Base-by-base conservation (phyloP, 2,113 vertebrate species). In the Ascaphus truei region DNA sequence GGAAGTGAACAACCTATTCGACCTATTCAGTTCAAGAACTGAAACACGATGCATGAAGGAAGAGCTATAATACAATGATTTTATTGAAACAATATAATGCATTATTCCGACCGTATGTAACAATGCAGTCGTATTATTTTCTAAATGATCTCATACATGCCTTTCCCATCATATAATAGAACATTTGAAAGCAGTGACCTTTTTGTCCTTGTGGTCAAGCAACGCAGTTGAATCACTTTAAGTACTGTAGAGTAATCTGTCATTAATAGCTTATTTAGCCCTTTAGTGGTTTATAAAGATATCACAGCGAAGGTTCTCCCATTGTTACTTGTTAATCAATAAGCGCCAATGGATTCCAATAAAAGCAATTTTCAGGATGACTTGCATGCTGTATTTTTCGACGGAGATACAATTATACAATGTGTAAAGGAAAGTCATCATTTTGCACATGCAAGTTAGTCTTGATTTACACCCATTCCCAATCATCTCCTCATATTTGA, bases 251-350 rank as follows among this genome's bases (percentile, higher is more conserved):
- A 79, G 72, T 77, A 81, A 26, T 72, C 76, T 73, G 80, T 82
- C 83, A 83, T 84, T 85, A 83, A 81, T 81, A 81, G 82, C 77
- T 81, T 73, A 79, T 81, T 80, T 76, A 77, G 64, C 63, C n/a
- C 71, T 76, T 81, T 75, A 73, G 79, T 16, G 80, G 83, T 85
- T 85, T 80, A 72, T 75, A 72, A 67, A 78, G 43, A 60, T 62
- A 50, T 33, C 55, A 73, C 30, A 76, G 48, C 7, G 36, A 62
- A 37, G 77, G 60, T 34, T 53, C 75, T 73, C 41, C 68, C 72
- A 0, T 23, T 22, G 60, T 52, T 71, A 45, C 8, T 43, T 65
- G 57, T 34, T 73, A 62, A 79, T 84, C 75, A 68, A 73, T 84
- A 80, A 75, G 55, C 68, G 62, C 33, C 50, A 12, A 71, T 67